Evolutionary conservation across 2,113 vertebrate species (phyloP), one percentile per base, ranked within the genome.

Genomic region (Tupaia chinensis): DNA sequence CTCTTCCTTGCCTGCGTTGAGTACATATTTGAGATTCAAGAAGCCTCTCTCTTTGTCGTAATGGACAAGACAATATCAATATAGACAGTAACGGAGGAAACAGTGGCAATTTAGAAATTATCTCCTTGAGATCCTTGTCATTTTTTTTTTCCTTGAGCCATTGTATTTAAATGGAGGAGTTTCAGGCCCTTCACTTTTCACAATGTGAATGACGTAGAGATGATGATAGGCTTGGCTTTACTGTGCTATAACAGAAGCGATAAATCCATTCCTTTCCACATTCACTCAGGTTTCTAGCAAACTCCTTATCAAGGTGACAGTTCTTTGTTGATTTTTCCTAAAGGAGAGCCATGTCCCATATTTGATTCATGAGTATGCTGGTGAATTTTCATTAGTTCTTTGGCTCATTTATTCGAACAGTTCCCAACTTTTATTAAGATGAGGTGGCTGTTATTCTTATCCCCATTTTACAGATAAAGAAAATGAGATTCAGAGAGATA

Each of bases 71-170:
- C 78, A 63, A 65, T 94, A 93, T 93, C 94, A 88, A 84, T 78
- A 85, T 4, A 96, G 82, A 91, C 95, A 91, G 93, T 72, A 16
- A 80, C 5, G 22, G 89, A 96, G 83, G 60, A 93, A 95, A 95
- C 63, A 27, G 82, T 69, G 65, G 95, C 83, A 90, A 97, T 97
- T 97, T 93, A 1, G 20, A 95, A 97, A 95, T 97, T 95, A 96
- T 94, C 96, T 96, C 93, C 91, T 96, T 83, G 74, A 94, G 93
- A 89, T 94, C 27, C 85, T 77, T 97, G 90, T 94, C 93, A 93
- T 61, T 85, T 7, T 25, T 65, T 85, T 32, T 56, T 13, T 66
- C 15, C 9, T 54, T 53, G 63, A 89, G 76, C 77, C 68, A 63
- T 17, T 93, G 94, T 93, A 53, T 81, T 96, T 89, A 94, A 91